These are phyloP conservation scores for Halictus quadricinctus DNA, from an alignment of 2,888 invertebrate genomes.

Conservation along the genomic window DNA sequence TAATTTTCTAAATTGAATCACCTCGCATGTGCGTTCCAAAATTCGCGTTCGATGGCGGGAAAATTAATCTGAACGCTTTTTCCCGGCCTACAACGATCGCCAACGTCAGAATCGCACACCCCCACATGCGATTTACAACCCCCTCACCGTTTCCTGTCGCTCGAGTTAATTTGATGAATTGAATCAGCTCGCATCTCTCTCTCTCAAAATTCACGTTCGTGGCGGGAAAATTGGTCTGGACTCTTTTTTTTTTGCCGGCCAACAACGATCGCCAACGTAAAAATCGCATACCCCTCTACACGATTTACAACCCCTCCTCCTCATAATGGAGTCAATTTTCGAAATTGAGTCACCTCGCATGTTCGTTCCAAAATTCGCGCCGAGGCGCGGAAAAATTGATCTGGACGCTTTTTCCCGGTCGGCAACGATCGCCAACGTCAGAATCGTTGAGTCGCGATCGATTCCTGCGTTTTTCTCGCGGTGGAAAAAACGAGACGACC, in stretches of 20 bases:
- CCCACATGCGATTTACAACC: too few relatives aligned
- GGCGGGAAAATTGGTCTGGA: too few relatives aligned
- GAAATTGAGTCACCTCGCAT: constrained; percentile 37
- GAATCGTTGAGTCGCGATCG: background rate
- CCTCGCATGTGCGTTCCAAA: background rate
- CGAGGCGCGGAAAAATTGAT: background rate
- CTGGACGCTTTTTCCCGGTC: background rate
- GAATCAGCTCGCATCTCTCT: constrained; percentile 12
- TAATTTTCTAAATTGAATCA: constrained; percentile 50
- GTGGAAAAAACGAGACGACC: background rate
- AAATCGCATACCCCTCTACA: background rate
- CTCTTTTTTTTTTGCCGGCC: background rate
- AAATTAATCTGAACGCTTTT: background rate
- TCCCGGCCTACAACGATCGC: background rate
- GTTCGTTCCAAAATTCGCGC: background rate
- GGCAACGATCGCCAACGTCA: background rate
- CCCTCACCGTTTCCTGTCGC: too few relatives aligned
- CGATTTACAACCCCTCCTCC: constrained; percentile 31
- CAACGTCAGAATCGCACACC: background rate
- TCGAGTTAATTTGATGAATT: constrained; percentile 48
- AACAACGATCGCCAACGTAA: background rate
- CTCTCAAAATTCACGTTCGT: too few relatives aligned
- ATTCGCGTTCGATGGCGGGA: background rate
- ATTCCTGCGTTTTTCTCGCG: background rate
- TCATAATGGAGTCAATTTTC: constrained; percentile 31